Conservation (phyloP, 2,113 vertebrate species). For the Catharus bicknelli region DNA sequence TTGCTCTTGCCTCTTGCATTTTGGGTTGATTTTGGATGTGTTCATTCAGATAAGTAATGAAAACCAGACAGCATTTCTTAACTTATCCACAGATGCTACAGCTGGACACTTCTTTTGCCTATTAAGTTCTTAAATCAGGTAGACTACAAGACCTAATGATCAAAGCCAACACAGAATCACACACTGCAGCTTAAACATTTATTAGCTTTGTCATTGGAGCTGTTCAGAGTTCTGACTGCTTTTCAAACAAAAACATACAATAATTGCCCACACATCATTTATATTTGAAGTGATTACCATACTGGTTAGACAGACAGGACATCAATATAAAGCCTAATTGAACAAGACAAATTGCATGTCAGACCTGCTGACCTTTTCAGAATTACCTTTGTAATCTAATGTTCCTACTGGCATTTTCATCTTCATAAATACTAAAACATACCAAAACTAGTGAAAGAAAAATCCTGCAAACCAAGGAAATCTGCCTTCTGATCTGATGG, state of each 20-base stretch:
- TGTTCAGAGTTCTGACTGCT: neutral
- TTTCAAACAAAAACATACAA: neutral
- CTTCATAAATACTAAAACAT: constrained; percentile 8
- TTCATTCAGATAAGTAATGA: neutral
- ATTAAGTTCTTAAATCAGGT: neutral
- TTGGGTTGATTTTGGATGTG: neutral
- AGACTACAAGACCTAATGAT: neutral
- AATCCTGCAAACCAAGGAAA: neutral
- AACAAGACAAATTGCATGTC: constrained; percentile 36
- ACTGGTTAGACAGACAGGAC: neutral
- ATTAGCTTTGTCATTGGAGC: constrained; percentile 1
- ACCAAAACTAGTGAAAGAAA: neutral
- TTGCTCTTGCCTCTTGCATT: neutral
- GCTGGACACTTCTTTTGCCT: neutral
- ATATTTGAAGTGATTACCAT: constrained; percentile 8
- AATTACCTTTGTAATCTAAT: constrained; percentile 31
- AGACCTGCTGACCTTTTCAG: constrained; percentile 45
- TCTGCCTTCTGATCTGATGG: neutral
- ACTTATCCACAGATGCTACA: neutral
- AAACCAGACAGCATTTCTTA: neutral
- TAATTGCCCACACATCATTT: constrained; percentile 12
- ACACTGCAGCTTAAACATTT: neutral
- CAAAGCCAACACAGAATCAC: neutral
- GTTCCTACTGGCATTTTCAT: neutral
- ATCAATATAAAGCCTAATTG: constrained; percentile 31